A percentile compares a stretch with the other conserved stretches of the same genome.
Evolutionary conservation across 2,888 invertebrate genomes (phyloP).

Genomic region (Limnephilus rhombicus): DNA sequence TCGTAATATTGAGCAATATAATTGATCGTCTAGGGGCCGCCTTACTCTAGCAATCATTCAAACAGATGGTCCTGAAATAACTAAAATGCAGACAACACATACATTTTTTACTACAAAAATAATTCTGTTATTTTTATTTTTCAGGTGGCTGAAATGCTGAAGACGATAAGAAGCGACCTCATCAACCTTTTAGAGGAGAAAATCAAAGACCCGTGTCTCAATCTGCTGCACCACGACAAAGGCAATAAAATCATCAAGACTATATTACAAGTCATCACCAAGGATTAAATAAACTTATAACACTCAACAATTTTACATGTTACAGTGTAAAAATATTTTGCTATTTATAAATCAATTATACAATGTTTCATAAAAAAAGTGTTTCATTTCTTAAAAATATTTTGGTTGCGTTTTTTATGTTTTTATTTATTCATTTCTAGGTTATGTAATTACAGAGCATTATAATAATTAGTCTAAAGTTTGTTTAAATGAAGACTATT

Average conservation of each 20-base stretch:
- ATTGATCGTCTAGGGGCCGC: too few relatives aligned
- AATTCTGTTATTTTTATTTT: background rate
- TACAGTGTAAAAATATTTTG: background rate
- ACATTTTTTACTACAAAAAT: too few relatives aligned
- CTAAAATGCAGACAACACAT: too few relatives aligned
- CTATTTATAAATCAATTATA: background rate
- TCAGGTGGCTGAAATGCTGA: constrained; percentile 89
- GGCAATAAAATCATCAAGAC: constrained; percentile 87
- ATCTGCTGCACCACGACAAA: constrained; percentile 84
- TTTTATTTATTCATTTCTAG: background rate
- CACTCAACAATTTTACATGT: background rate
- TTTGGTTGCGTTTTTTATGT: too few relatives aligned
- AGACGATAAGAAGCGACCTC: constrained; percentile 86
- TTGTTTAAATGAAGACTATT: too few relatives aligned
- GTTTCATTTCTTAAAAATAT: background rate
- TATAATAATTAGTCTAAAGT: too few relatives aligned
- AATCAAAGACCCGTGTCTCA: constrained; percentile 88
- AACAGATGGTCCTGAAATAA: too few relatives aligned
- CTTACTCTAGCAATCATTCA: too few relatives aligned
- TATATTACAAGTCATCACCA: constrained; percentile 84
- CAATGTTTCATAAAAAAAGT: background rate
- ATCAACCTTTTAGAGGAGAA: constrained; percentile 89
- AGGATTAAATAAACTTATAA: constrained; percentile 71
- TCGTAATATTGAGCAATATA: too few relatives aligned
- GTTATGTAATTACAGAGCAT: background rate